Base-by-base conservation (phyloP, 1,140 invertebrate species). In the Triops cancriformis region DNA sequence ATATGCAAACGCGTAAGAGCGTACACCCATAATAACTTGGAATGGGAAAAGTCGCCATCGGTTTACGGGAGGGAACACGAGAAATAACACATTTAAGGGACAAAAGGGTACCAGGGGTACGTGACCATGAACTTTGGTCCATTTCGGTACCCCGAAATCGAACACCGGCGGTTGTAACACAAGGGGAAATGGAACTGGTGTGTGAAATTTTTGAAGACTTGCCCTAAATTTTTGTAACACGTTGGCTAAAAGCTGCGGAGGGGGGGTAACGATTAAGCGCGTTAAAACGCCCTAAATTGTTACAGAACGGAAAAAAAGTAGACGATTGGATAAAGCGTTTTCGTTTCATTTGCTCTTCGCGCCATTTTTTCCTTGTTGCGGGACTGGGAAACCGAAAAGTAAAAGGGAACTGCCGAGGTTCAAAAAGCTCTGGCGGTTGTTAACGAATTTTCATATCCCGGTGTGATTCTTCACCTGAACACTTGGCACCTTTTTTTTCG, bases 391-490 rank as follows among this genome's bases (percentile, higher is more conserved):
- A 64, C 5, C 43, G 5, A 2, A 18, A 5, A 45, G 18, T 45
- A 18, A 45, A 45, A 64, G 23, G 23, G 51, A 64, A 23, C 14
- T 64, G 18, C 14, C 7, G 6, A 64, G 51, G 51, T 64, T 64
- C 51, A 23, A 64, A 64, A 64, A 64, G 51, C 51, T 64, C 14
- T 64, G 18, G 18, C 51, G 14, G 51, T 64, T 64, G 51, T 64
- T 64, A 64, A 64, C 51, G 51, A 64, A 64, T 64, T 64, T 64
- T 64, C 51, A 64, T 64, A 64, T 64, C 51, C 51, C 51, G 51
- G 51, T 64, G 51, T 64, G 51, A 64, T 64, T 64, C 51, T 23
- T 64, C 51, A 64, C 51, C 51, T 64, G 51, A 64, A 64, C 51
- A 64, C 51, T 64, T 64, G 51, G 51, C 51, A 23, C 51, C 51